Conservation (phyloP, 2,888 invertebrate species). For the Drosophila parthenogenetica region DNA sequence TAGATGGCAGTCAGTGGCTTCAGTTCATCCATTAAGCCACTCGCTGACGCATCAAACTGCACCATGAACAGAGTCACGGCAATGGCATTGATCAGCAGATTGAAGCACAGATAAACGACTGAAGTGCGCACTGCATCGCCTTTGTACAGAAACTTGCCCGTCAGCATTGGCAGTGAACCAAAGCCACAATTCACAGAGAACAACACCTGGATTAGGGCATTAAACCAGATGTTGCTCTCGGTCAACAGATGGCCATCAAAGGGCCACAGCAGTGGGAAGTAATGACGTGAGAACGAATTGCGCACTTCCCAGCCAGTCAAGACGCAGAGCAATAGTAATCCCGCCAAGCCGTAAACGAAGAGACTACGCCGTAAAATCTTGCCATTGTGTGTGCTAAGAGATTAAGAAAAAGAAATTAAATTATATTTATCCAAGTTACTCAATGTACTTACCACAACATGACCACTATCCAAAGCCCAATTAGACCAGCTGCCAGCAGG, state of each 20-base stretch:
- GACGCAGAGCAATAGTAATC: conserved; percentile 79
- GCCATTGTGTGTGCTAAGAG: conserved; percentile 83
- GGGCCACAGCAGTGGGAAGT: conserved; percentile 83
- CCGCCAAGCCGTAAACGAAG: conserved; percentile 82
- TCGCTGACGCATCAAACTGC: conserved; percentile 82
- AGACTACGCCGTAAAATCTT: conserved; percentile 83
- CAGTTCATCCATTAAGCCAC: conserved; percentile 81
- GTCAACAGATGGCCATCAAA: conserved; percentile 73
- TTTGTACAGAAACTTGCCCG: conserved; percentile 85
- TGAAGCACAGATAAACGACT: conserved; percentile 84
- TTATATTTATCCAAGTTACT: accelerated
- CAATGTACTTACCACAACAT: conserved; percentile 82
- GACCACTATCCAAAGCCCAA: conserved; percentile 84
- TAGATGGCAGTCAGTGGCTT: conserved; percentile 84
- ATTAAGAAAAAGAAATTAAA: not conserved
- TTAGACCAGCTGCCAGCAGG: conserved; percentile 82
- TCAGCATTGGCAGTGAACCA: conserved; percentile 84
- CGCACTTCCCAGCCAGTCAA: conserved; percentile 84
- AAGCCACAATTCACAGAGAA: conserved; percentile 84
- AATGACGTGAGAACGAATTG: conserved; percentile 79
- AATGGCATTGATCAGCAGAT: conserved; percentile 84
- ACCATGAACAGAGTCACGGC: conserved; percentile 85
- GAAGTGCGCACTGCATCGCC: conserved; percentile 85
- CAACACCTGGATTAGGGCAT: conserved; percentile 84
- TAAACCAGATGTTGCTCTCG: conserved; percentile 84